Evolutionary conservation across 2,888 invertebrate genomes (phyloP), one percentile per base, ranked within the genome.

Genomic region (Habroteleia sp.): DNA sequence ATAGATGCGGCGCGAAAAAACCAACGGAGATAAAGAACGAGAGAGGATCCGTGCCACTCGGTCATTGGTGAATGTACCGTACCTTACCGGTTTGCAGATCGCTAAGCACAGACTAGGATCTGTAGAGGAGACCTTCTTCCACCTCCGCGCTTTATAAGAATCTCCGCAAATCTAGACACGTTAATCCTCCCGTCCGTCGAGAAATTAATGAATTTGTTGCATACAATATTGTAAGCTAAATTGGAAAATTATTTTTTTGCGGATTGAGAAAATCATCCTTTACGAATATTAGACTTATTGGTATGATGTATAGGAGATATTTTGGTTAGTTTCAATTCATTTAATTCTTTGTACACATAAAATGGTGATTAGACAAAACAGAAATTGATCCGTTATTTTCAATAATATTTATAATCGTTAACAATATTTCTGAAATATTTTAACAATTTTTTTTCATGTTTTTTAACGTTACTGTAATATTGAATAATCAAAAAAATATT

Each of bases 11-110:
- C n/a, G 54, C 27, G 27, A 20, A 27, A 29, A 56, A 27, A 17
- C 11, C 2, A 48, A 63, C 48, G 56, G 27, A 31, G 63, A 60
- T 46, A 50, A 39, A 54, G 46, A 60, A 41, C 50, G 74, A 31
- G 77, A 74, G 79, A 71, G 63, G 76, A 76, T 77, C 72, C 85
- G 85, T 86, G 87, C 85, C 87, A 86, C 86, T 87, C 87, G 87
- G 86, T 87, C 87, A 87, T 87, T 87, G 85, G 87, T 87, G 85
- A 87, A 86, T 84, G 71, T 74, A 71, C 74, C 66, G 66, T 76
- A 76, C 71, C 75, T 66, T 76, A 72, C 71, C 75, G 75, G 71
- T 76, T 76, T 62, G 75, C 72, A 66, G 66, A 73, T 75, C 71
- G 68, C 60, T 56, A 73, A 63, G 60, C 58, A 56, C 52, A 58